phyloP scores from a whole-genome alignment of 2,888 invertebrate species.

The Micropterix aruncella region DNA sequence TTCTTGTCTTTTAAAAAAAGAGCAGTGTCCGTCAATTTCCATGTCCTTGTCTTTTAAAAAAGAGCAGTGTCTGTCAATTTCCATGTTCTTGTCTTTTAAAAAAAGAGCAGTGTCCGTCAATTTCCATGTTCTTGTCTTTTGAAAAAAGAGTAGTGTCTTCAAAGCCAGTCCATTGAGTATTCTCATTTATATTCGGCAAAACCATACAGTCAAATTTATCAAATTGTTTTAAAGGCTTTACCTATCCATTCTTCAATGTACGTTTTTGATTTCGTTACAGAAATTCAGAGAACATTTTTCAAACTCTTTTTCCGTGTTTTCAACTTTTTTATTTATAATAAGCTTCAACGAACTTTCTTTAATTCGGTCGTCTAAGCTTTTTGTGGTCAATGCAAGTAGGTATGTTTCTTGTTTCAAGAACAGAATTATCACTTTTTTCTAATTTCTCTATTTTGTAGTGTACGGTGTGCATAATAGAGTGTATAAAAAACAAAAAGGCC shows the following conservation, averaged over 20 bases:
- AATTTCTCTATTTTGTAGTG: constrained; percentile 10
- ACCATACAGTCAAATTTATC: constrained; percentile 6
- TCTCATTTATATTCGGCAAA: constrained; percentile 7
- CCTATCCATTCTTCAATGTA: constrained; percentile 6
- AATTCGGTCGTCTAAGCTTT: constrained; percentile 9
- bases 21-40: too few relatives aligned
- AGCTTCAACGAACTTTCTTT: constrained; percentile 6
- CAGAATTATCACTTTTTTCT: constrained; percentile 12
- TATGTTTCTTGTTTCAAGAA: constrained; percentile 11
- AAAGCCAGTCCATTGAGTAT: too few relatives aligned
- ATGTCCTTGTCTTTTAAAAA: too few relatives aligned
- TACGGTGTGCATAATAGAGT: constrained; percentile 12
- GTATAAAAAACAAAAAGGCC: constrained; percentile 11
- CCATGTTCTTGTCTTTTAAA: too few relatives aligned
- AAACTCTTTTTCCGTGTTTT: constrained; percentile 7
- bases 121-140: too few relatives aligned
- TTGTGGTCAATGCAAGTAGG: constrained; percentile 7
- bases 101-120: too few relatives aligned
- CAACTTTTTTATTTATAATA: constrained; percentile 6
- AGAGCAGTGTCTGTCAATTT: too few relatives aligned
- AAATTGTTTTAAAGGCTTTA: too few relatives aligned
- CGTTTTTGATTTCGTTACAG: constrained; percentile 6
- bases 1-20: too few relatives aligned
- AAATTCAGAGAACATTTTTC: constrained; percentile 5
- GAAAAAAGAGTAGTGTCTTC: too few relatives aligned